phyloP scores from a whole-genome alignment of 2,797 vertebrate genomes.

The Acomys russatus region DNA sequence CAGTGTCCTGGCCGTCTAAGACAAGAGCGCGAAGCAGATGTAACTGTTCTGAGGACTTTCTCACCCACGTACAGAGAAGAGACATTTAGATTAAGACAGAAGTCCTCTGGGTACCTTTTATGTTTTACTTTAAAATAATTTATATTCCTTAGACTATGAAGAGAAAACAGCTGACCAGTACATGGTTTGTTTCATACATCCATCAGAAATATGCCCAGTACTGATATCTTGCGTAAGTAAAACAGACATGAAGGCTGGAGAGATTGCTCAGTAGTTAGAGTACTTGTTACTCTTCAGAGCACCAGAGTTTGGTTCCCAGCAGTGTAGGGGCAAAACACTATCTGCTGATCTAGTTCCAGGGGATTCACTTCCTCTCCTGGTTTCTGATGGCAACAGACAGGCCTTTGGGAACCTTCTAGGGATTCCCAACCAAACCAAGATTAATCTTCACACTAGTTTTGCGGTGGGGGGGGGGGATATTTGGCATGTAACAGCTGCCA shows the following conservation, averaged over 20 bases:
- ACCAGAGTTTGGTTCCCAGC: background rate
- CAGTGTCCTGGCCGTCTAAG: rapidly evolving
- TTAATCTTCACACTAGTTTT: background rate
- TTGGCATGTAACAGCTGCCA: background rate
- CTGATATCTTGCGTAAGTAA: background rate
- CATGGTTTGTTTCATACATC: background rate
- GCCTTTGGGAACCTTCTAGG: too few relatives aligned
- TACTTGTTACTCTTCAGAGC: background rate
- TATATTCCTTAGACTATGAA: background rate
- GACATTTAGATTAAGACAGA: background rate
- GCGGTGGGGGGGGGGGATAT: background rate
- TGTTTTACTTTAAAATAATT: background rate
- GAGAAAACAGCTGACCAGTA: background rate
- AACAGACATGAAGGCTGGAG: too few relatives aligned
- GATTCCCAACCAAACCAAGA: background rate
- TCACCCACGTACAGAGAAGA: rapidly evolving
- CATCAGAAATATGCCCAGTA: background rate
- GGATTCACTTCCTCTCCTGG: background rate
- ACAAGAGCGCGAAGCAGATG: background rate
- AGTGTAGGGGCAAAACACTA: background rate
- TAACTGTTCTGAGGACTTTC: too few relatives aligned
- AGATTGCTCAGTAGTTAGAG: background rate
- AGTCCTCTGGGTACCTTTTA: background rate
- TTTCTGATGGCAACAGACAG: background rate
- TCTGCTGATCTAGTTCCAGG: background rate